These are phyloP conservation scores for Auanema sp. DNA, from an alignment of 2,888 invertebrate species.

Conservation along the genomic window DNA sequence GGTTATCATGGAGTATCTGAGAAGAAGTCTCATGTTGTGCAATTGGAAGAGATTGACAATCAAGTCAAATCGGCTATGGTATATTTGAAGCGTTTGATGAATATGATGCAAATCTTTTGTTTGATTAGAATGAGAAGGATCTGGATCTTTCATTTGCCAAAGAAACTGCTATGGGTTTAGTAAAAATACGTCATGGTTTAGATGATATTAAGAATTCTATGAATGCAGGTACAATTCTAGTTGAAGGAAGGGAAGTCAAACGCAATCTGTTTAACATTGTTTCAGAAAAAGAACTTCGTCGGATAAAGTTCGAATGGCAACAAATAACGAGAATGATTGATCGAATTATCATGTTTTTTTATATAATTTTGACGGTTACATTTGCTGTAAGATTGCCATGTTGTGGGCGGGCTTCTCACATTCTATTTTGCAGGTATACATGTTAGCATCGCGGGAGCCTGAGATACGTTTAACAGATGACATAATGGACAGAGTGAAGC, in stretches of 20 bases:
- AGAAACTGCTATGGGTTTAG: constrained; percentile 10
- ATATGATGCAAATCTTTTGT: neutral
- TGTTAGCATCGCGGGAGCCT: constrained; percentile 49
- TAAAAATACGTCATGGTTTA: constrained; percentile 26
- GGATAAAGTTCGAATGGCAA: constrained; percentile 60
- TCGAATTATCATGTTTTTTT: constrained; percentile 55
- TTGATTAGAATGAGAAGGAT: neutral
- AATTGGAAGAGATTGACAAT: constrained; percentile 51
- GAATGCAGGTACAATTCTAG: constrained; percentile 22
- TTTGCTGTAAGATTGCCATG: constrained; percentile 38
- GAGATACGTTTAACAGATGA: constrained; percentile 49
- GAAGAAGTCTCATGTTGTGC: constrained; percentile 41
- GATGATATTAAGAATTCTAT: constrained; percentile 33
- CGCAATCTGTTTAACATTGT: neutral
- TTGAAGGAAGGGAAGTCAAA: neutral
- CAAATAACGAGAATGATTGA: constrained; percentile 59
- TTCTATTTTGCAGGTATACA: constrained; percentile 23
- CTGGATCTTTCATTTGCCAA: no score
- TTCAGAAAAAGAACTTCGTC: constrained; percentile 51
- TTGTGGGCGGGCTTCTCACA: neutral
- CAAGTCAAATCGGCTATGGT: constrained; percentile 36
- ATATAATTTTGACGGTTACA: constrained; percentile 48
- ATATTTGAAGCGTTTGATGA: neutral
- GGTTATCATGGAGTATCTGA: neutral
- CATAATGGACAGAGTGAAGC: constrained; percentile 50